Evolutionary conservation across 2,797 vertebrate species (phyloP), one percentile per base, ranked within the genome.

Genomic region (Nyctibius grandis): DNA sequence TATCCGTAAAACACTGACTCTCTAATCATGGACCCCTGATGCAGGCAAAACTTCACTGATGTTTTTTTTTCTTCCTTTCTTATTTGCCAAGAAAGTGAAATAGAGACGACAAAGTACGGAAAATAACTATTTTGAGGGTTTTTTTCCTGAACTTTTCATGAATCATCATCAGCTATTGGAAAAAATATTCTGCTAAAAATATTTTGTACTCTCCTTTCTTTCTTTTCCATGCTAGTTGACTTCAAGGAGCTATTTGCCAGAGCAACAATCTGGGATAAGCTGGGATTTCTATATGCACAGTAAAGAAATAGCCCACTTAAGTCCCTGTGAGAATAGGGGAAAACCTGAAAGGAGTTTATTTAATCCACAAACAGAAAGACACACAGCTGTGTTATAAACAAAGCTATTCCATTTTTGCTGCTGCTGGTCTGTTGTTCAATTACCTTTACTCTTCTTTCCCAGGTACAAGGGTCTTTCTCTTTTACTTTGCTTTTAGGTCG

Each of bases 81-180:
- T 90, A 15, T 85, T 91, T 19, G 2, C 75, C 64, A 82, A 93
- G 84, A 85, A 95, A 96, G 53, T 75, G 88, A 95, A 95, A 89
- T 76, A 89, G 53, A 63, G n/a, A 89, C 2, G 20, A 91, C 75
- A 80, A 94, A 93, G 56, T 91, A 85, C 1, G 84, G 93, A 95
- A 97, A 94, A 88, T 91, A 87, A 70, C 74, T 91, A 91, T 79
- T 95, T 85, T 92, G 70, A 74, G 56, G 12, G 0, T 0, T 3
- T 57, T 69, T 82, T 88, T 36, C 79, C 79, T 93, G 70, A 95
- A 63, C 38, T 93, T 92, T 91, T 91, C 59, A 57, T 95, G 77
- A 95, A 92, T 96, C 93, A 94, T 70, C 60, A 80, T 47, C 78
- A 78, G 53, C 75, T 78, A 94, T 44, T 95, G 93, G 84, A 96